Evolutionary conservation across 2,888 invertebrate genomes (phyloP).

Genomic region (Archips crataeganus): DNA sequence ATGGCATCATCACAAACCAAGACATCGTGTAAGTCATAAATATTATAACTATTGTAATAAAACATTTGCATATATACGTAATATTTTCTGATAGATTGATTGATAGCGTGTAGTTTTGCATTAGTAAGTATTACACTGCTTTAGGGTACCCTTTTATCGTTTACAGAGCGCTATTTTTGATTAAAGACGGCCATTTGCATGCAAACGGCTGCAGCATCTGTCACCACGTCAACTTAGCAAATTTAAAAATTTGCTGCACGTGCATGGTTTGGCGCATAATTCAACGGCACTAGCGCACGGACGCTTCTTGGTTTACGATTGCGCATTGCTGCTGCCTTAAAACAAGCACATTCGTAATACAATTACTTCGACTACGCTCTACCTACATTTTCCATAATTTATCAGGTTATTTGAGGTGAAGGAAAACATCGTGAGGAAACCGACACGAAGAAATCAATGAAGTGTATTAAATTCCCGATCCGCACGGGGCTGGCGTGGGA

Average conservation of each 20-base stretch:
- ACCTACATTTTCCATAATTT: too few species aligned
- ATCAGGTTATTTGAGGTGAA: too few species aligned
- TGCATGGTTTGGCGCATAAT: conserved; percentile 36
- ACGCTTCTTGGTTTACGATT: conserved; percentile 36
- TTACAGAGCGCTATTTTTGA: conserved; percentile 12
- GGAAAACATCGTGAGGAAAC: too few species aligned
- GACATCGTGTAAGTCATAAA: too few species aligned
- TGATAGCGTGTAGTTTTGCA: not conserved
- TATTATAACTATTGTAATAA: too few species aligned
- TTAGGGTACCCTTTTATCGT: not conserved
- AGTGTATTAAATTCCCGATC: too few species aligned
- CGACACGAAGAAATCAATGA: too few species aligned
- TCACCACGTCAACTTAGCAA: conserved; percentile 21
- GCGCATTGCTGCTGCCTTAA: conserved; percentile 35
- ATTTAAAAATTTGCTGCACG: conserved; percentile 26
- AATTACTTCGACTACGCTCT: not conserved
- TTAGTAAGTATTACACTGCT: not conserved
- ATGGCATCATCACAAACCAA: too few species aligned
- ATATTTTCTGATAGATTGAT: too few species aligned
- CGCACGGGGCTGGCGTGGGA: too few species aligned
- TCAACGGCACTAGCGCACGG: conserved; percentile 20
- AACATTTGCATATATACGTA: too few species aligned
- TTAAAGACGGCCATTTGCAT: not conserved
- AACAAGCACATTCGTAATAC: conserved; percentile 1
- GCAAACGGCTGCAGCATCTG: conserved; percentile 13